A percentile compares a stretch with the other conserved stretches of the same genome.
Evolutionary conservation across 2,797 vertebrate species (phyloP).

Genomic region (Bradypodion ventrale): DNA sequence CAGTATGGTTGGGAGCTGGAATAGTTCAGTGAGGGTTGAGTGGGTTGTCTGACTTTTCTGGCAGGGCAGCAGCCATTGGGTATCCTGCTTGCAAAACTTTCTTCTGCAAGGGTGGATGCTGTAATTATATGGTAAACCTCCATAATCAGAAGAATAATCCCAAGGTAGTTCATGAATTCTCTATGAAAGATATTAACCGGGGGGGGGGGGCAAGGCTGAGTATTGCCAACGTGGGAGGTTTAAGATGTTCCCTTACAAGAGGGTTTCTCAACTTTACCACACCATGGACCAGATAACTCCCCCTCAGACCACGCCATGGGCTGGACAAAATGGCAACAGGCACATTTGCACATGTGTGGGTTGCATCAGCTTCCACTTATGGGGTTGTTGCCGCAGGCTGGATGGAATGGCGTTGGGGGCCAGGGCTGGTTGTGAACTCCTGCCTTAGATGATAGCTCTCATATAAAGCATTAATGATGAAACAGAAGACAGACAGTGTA

Average conservation of each 20-base stretch:
- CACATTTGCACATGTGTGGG: no score
- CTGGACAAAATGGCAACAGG: no score
- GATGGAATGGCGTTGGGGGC: no score
- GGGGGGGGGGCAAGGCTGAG: slow-evolving; percentile 86
- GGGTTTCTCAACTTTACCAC: no score
- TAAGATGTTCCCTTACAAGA: slow-evolving; percentile 74
- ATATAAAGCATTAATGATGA: slow-evolving; percentile 89
- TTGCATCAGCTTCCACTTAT: no score
- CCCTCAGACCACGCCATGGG: no score
- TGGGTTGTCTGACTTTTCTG: slow-evolving; percentile 79
- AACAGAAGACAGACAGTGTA: slow-evolving; percentile 86
- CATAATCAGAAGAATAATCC: slow-evolving; percentile 89
- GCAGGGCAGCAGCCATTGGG: slow-evolving; percentile 79
- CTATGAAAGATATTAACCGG: slow-evolving; percentile 88
- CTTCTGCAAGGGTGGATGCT: slow-evolving; percentile 76
- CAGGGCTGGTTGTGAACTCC: slow-evolving; percentile 44
- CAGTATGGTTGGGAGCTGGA: no score
- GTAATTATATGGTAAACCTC: slow-evolving; percentile 83
- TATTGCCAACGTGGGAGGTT: slow-evolving; percentile 90
- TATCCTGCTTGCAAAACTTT: slow-evolving; percentile 82
- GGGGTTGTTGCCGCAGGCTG: no score
- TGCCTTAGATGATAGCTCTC: slow-evolving; percentile 81
- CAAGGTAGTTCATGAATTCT: slow-evolving; percentile 88
- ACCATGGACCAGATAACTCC: no score
- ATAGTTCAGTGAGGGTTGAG: slow-evolving; percentile 67